Base-by-base conservation (phyloP, 2,797 vertebrate species). In the Sebastes itinus region DNA sequence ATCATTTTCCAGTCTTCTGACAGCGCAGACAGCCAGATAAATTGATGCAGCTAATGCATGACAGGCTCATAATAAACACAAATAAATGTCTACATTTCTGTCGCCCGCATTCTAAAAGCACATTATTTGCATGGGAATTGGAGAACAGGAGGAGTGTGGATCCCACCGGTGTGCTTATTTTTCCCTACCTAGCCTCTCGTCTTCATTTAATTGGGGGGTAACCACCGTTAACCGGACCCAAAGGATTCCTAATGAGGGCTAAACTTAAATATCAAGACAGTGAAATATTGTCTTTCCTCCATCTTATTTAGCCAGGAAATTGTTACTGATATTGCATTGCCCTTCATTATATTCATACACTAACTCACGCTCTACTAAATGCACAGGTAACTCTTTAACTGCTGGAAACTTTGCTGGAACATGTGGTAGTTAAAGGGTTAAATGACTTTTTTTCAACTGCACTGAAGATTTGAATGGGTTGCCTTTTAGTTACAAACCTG, bases 191-290 rank as follows among this genome's bases (percentile, higher is more conserved):
- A 59, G 75, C 66, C 32, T 82, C 81, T 78, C 65, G 60, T 86
- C 77, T 85, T 33, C n/a, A 69, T 77, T 88, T 88, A 90, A 90
- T 87, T 88, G 65, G 35, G 13, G 69, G 72, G 54, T 72, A 90
- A 80, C 77, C 33, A 67, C 67, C 55, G 66, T 78, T 88, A 94
- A 90, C 65, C 3, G 30, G 83, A 28, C 90, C 85, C 85, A 78
- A 56, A 74, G 74, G 86, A 87, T 42, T 75, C 27, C 8, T 86
- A 86, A 89, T 86, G 65, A 87, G 65, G 62, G 54, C 55, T 38
- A 71, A 77, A 82, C 58, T 64, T 82, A 66, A 83, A 84, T 61
- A 82, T 85, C 58, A 79, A 72, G 58, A 72, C 10, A 32, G 2
- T 63, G 35, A 74, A 72, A 86, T 61, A 68, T 28, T 79, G 32